Evolutionary conservation across 1,140 invertebrate species (phyloP).

Genomic region (Pseudoatta argentina): DNA sequence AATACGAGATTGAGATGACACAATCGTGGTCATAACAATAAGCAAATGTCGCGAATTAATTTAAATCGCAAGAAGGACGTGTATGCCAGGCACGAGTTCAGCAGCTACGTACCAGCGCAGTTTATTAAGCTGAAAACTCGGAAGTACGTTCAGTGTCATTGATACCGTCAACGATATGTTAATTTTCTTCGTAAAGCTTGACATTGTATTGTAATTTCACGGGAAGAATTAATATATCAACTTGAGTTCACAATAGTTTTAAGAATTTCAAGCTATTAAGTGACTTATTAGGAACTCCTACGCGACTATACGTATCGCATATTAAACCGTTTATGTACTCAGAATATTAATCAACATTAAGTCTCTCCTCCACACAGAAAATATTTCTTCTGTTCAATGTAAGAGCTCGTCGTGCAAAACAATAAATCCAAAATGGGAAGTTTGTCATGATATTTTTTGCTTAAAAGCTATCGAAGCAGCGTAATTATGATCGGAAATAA

Average conservation of each 20-base stretch:
- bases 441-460: background rate
- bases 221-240: background rate
- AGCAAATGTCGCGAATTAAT: constrained; percentile 46
- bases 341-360: constrained; percentile 2
- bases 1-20: constrained; percentile 16
- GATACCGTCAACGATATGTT: background rate
- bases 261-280: background rate
- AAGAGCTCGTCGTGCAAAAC: background rate
- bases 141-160: background rate
- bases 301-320: no score
- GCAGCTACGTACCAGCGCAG: background rate
- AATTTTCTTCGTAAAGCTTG: background rate
- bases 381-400: background rate
- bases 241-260: background rate
- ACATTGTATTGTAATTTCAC: constrained; percentile 3
- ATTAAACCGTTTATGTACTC: background rate
- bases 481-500: background rate
- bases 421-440: background rate
- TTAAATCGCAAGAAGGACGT: constrained; percentile 38
- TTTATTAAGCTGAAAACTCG: constrained; percentile 8
- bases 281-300: background rate
- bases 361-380: background rate
- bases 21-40: constrained; percentile 45
- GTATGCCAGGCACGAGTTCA: constrained; percentile 41
- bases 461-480: background rate